Percentiles rank a stretch among this genome's conserved stretches.
Evolutionary conservation across 2,888 invertebrate genomes (phyloP).

Genomic region (Caenorhabditis afra): DNA sequence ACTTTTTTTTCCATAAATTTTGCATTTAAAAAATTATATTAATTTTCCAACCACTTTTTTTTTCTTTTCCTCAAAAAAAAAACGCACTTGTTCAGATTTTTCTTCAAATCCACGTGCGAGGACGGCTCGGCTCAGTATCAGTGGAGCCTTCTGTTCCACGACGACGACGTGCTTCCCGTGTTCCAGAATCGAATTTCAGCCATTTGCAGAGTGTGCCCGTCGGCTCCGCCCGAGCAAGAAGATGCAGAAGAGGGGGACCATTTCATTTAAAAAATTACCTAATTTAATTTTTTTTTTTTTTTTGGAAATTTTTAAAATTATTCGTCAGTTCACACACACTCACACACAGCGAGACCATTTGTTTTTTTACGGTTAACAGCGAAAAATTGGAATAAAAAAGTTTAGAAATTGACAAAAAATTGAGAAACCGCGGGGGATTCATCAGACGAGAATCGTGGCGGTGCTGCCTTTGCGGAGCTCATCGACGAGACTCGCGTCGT

Average conservation of each 20-base stretch:
- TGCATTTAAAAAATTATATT: background rate
- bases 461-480: constrained; percentile 3
- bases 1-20: background rate
- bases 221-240: too few relatives aligned
- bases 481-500: constrained; percentile 7
- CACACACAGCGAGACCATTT: background rate
- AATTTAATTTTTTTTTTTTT: background rate
- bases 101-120: constrained; percentile 73
- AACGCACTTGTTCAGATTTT: constrained; percentile 63
- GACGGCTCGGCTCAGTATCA: constrained; percentile 70
- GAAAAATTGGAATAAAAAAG: background rate
- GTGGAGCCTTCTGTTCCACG: constrained; percentile 69
- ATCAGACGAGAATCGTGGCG: background rate
- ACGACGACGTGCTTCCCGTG: constrained; percentile 64
- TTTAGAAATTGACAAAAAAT: background rate
- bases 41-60: background rate
- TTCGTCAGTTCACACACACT: too few relatives aligned
- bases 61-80: too few relatives aligned
- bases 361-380: background rate
- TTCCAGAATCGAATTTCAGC: constrained; percentile 70
- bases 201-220: constrained; percentile 49
- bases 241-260: constrained; percentile 23
- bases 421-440: background rate
- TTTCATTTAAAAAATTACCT: constrained; percentile 14
- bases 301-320: background rate